Base-by-base conservation (phyloP, 2,113 vertebrate species). In the Gobius niger region DNA sequence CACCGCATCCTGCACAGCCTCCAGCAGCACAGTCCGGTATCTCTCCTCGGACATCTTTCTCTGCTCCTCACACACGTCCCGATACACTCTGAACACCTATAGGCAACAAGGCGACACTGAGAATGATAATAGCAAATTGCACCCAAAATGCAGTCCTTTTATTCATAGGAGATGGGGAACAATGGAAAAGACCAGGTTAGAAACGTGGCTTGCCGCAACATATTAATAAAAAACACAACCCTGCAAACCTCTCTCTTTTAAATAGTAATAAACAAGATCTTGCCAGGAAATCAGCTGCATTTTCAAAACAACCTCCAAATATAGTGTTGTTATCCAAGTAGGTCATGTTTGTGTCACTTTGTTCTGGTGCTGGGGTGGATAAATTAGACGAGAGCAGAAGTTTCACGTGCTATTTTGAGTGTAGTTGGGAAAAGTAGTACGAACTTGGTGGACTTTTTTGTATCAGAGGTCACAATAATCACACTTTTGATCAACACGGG, bases 71-170 rank as follows among this genome's bases (percentile, higher is more conserved):
- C 93, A 91, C 7, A 90, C 85, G 54, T 70, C 78, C 49, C 77
- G 91, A 85, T 95, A 96, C 62, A 86, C 91, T 73, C 44, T 73
- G 47, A 97, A 95, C 64, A 95, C 94, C 95, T 96, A 62, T 0
- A 34, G 24, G 47, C 4, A 68, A 47, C 42, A 11, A 44, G 19
- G 52, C 7, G 52, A 10, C n/a, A 54, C 9, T 8, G 9, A 19
- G 3, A 4, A 46, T 46, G 7, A 46, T 46, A 46, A 7, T 7
- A 9, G 7, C 44, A 46, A 46, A 46, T 46, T 46, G 44, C 10
- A 46, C 10, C 44, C 5, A 46, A 46, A 46, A 9, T 46, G 44
- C 24, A 34, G 24, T 34, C 1, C 24, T 34, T 34, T 34, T 34
- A 34, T 34, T 34, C 24, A 34, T 34, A 34, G 24, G 24, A 34